Evolutionary conservation across 2,888 invertebrate species (phyloP), one percentile per base, ranked within the genome.

Genomic region (Adineta ricciae): DNA sequence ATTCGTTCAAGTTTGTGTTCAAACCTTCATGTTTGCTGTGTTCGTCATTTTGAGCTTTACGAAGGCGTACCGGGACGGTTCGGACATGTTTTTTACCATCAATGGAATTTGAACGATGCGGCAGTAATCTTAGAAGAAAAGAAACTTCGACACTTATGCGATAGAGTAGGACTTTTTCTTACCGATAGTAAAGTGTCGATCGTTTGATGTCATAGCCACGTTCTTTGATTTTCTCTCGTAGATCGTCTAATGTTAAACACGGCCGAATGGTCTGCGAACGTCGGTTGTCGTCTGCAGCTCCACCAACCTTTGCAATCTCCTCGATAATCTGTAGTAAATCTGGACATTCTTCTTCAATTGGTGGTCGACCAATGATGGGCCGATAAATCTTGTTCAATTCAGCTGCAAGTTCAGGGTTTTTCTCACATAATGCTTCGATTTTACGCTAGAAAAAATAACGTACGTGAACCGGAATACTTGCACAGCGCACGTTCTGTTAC

Each of bases 11-110:
- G 5, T 56, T n/a, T 87, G 89, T 89, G 16, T 87, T 84, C 32
- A 86, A 86, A 86, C 89, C 88, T 16, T 84, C 83, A 86, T 90
- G 88, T 49, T 78, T 84, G 64, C 88, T 88, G 78, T 85, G 86
- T 49, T 49, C 73, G 82, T 87, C 84, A 78, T 78, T 78, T 78
- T 78, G 78, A 78, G 78, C 78, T n/a, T 41, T 38, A 36, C 78
- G 78, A 36, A 78, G 14, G n/a, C 78, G 78, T 41, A 78, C 78
- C 24, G 78, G 78, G n/a, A 78, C 78, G 14, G 78, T 78, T 24
- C 78, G 78, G 24, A 78, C 78, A n/a, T 78, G 78, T 78, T 41
- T 38, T 41, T 41, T 38, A 78, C 78, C 78, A 78, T 78, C 78
- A 41, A 78, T 78, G 1, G 78, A 78, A 78, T 41, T 78, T 2